Percentiles rank a stretch among this genome's conserved stretches.
phyloP scores from a whole-genome alignment of 2,113 vertebrate genomes.

The Varanus salvator region DNA sequence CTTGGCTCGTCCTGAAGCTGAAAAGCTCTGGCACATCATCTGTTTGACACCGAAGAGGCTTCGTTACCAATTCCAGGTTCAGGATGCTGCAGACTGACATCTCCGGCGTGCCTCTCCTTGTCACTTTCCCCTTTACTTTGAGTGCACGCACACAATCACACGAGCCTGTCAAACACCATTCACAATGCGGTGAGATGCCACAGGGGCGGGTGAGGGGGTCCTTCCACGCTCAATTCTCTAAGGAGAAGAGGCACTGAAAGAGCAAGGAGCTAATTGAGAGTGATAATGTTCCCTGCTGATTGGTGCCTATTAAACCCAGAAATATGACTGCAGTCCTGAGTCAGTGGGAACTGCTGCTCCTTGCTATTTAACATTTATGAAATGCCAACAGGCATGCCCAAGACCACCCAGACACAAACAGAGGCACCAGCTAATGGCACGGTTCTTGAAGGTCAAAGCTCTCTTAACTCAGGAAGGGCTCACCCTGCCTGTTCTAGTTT shows the following conservation, averaged over 20 bases:
- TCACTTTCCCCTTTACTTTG: slow-evolving; percentile 60
- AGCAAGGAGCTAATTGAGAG: slow-evolving; percentile 13
- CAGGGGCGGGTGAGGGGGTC: too few relatives aligned
- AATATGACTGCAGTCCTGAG: slow-evolving; percentile 4
- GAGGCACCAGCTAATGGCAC: slow-evolving; percentile 7
- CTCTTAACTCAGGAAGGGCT: neutral
- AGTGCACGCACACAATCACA: slow-evolving; percentile 3
- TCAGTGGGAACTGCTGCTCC: neutral
- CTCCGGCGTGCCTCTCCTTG: slow-evolving; percentile 59
- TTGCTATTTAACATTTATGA: slow-evolving; percentile 31
- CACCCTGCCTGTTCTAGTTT: neutral
- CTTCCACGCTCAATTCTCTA: slow-evolving; percentile 43
- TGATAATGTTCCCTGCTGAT: slow-evolving; percentile 27
- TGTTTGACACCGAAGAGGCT: slow-evolving; percentile 56
- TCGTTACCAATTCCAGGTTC: slow-evolving; percentile 73
- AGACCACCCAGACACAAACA: slow-evolving; percentile 15
- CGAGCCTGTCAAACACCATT: slow-evolving; percentile 53
- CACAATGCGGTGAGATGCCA: slow-evolving; percentile 30
- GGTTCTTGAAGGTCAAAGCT: slow-evolving; percentile 20
- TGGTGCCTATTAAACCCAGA: slow-evolving; percentile 31
- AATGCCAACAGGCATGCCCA: slow-evolving; percentile 26
- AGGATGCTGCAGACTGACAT: slow-evolving; percentile 69
- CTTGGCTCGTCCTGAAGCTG: slow-evolving; percentile 62
- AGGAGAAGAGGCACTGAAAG: slow-evolving; percentile 44
- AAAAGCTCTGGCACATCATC: slow-evolving; percentile 66